phyloP scores from a whole-genome alignment of 92 coral and sea anemone species.

The Epizoanthus fatuus region DNA sequence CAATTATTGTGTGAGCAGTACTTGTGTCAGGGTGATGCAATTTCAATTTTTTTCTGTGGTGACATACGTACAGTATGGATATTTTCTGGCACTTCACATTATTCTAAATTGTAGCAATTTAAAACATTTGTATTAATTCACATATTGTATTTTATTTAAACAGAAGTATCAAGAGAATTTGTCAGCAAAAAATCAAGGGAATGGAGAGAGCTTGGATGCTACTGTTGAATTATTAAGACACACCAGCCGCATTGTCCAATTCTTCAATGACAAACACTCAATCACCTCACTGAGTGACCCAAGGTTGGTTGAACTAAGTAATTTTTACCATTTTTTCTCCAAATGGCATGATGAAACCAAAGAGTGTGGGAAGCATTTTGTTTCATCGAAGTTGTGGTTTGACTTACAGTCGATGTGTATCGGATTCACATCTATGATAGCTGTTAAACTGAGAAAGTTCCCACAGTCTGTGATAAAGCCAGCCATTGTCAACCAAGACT shows the following conservation, averaged over 20 bases:
- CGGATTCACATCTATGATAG: slow-evolving; percentile 57
- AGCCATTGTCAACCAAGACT: slow-evolving; percentile 79
- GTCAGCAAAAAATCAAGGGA: background rate
- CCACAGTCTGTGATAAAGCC: slow-evolving; percentile 68
- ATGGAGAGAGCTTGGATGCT: slow-evolving; percentile 25
- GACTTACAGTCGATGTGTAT: slow-evolving; percentile 74
- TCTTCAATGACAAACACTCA: slow-evolving; percentile 19
- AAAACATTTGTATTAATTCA: background rate
- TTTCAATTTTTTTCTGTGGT: no score
- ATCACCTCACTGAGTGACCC: slow-evolving; percentile 25
- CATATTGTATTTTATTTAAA: background rate
- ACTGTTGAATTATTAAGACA: slow-evolving; percentile 18
- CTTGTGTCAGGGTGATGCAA: no score
- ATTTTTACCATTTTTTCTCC: slow-evolving; percentile 7
- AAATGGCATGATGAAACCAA: slow-evolving; percentile 14
- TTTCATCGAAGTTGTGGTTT: slow-evolving; percentile 63
- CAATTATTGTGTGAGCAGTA: no score
- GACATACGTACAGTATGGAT: no score
- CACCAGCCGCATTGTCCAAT: slow-evolving; percentile 31
- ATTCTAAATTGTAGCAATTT: background rate
- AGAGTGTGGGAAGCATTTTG: slow-evolving; percentile 32
- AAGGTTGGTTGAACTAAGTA: background rate
- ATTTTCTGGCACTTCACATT: no score
- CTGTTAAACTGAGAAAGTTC: slow-evolving; percentile 44
- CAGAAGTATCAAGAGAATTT: slow-evolving; percentile 6